Percentiles rank a stretch among this genome's conserved stretches.
phyloP scores from a whole-genome alignment of 2,888 invertebrate species.

The Tipula lateralis region DNA sequence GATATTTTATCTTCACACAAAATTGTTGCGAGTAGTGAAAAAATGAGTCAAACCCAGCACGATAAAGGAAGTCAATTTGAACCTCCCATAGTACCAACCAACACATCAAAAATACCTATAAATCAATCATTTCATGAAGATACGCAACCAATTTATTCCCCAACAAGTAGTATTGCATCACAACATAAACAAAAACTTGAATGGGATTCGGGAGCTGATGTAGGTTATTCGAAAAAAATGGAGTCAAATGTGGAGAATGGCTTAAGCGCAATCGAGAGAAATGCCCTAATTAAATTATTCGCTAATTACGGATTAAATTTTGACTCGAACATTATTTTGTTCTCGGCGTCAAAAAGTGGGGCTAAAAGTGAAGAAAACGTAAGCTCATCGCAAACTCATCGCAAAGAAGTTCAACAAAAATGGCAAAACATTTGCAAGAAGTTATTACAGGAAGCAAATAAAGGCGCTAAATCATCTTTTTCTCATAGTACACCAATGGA shows the following conservation, averaged over 20 bases:
- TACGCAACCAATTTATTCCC: slow-evolving; percentile 49
- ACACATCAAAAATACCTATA: neutral
- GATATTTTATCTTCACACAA: neutral
- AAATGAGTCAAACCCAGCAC: neutral
- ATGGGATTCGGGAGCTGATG: slow-evolving; percentile 85
- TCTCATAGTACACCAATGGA: slow-evolving; percentile 30
- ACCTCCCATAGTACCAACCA: neutral
- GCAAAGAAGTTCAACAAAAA: neutral
- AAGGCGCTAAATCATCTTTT: neutral
- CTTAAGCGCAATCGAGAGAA: slow-evolving; percentile 43
- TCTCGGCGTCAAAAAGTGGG: neutral
- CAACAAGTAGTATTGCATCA: slow-evolving; percentile 69
- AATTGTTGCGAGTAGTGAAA: neutral
- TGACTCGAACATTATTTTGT: slow-evolving; percentile 29
- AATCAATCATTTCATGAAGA: neutral
- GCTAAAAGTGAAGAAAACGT: neutral
- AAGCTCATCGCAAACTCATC: neutral
- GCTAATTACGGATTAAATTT: slow-evolving; percentile 35
- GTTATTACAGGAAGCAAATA: neutral
- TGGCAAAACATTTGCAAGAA: slow-evolving; percentile 7
- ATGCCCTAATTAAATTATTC: slow-evolving; percentile 42
- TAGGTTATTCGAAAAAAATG: slow-evolving; percentile 58
- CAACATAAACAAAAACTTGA: slow-evolving; percentile 57
- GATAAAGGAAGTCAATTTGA: neutral
- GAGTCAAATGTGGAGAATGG: neutral